phyloP scores from a whole-genome alignment of 1,140 invertebrate species.

The Drosophila setifemur region DNA sequence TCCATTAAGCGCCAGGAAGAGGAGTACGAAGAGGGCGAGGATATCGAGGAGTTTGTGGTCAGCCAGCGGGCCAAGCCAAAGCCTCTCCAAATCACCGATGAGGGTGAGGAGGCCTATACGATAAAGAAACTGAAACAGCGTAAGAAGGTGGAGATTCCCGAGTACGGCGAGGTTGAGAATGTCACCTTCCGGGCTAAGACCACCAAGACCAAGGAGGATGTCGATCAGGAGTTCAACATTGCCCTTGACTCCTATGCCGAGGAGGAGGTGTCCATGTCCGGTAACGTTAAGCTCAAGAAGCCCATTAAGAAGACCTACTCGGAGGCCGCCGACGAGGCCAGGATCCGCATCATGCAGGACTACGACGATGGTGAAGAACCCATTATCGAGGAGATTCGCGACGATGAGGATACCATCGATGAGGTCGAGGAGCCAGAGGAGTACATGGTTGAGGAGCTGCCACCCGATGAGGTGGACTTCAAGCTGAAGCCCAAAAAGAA shows the following conservation, averaged over 20 bases:
- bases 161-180: slow-evolving; percentile 88
- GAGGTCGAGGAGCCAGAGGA: slow-evolving; percentile 86
- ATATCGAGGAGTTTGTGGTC: slow-evolving; percentile 81
- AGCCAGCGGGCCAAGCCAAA: slow-evolving; percentile 71
- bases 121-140: slow-evolving; percentile 88
- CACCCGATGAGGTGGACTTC: slow-evolving; percentile 83
- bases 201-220: slow-evolving; percentile 90
- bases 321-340: slow-evolving; percentile 89
- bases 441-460: slow-evolving; percentile 83
- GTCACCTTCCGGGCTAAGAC: slow-evolving; percentile 89
- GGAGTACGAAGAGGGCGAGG: slow-evolving; percentile 82
- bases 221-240: slow-evolving; percentile 93
- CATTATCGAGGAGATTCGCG: slow-evolving; percentile 88
- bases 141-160: slow-evolving; percentile 86
- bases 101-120: slow-evolving; percentile 88
- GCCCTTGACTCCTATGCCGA: slow-evolving; percentile 92
- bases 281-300: slow-evolving; percentile 90
- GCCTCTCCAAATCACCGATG: slow-evolving; percentile 85
- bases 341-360: slow-evolving; percentile 88
- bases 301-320: slow-evolving; percentile 87
- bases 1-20: slow-evolving; percentile 82
- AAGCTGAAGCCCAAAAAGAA: slow-evolving; percentile 84
- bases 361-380: slow-evolving; percentile 86
- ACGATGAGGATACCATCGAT: slow-evolving; percentile 85
- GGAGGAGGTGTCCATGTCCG: slow-evolving; percentile 92